phyloP scores from a whole-genome alignment of 2,888 invertebrate species.

The Steinernema carpocapsae region DNA sequence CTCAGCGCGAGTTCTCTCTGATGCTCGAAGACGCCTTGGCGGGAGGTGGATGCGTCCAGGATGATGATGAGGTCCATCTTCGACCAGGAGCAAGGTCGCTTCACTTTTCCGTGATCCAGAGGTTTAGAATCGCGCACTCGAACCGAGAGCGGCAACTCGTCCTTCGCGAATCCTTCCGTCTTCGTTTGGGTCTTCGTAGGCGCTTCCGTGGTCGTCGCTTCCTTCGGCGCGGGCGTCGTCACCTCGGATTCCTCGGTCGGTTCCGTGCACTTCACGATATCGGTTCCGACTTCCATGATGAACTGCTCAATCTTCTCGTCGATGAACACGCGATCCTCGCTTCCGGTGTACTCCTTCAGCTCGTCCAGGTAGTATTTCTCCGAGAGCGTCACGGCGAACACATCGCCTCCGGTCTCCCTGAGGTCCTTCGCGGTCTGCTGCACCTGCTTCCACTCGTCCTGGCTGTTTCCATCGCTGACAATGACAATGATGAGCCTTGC shows the following conservation, averaged over 20 bases:
- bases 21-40: constrained; percentile 61
- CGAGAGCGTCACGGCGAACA: constrained; percentile 51
- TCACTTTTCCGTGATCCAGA: constrained; percentile 24
- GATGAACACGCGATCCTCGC: constrained; percentile 43
- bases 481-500: constrained; percentile 48
- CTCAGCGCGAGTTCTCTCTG: constrained; percentile 61
- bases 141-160: constrained; percentile 32
- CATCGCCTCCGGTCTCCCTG: constrained; percentile 42
- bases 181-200: constrained; percentile 34
- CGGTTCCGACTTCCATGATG: constrained; percentile 38
- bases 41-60: constrained; percentile 59
- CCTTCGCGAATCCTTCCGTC: constrained; percentile 34
- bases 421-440: constrained; percentile 44
- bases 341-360: constrained; percentile 48
- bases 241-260: neutral
- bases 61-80: constrained; percentile 62
- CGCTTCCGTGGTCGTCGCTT: neutral
- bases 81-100: constrained; percentile 18
- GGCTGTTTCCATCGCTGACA: constrained; percentile 52
- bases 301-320: constrained; percentile 45
- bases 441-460: constrained; percentile 50
- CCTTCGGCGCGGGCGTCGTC: neutral
- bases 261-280: constrained; percentile 11
- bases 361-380: constrained; percentile 50
- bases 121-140: constrained; percentile 17